Conservation (phyloP, 2,888 invertebrate species). For the Elmis aenea region DNA sequence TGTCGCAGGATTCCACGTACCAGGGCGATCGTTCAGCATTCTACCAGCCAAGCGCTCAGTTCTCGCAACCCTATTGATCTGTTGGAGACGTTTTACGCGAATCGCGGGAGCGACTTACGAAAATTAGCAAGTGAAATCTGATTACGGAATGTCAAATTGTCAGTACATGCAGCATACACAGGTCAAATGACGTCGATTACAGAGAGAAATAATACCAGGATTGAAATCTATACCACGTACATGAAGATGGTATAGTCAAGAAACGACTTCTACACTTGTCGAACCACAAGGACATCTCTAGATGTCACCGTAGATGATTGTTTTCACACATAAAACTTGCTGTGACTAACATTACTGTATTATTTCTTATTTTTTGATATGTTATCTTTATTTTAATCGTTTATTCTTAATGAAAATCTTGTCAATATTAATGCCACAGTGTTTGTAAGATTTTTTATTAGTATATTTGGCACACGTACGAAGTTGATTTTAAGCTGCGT, state of each 20-base stretch:
- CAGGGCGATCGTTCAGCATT: constrained; percentile 52
- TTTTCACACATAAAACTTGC: constrained; percentile 11
- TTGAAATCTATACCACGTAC: constrained; percentile 14
- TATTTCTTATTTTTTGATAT: constrained; percentile 19
- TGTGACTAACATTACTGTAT: constrained; percentile 14
- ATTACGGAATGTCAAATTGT: constrained; percentile 37
- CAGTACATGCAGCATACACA: constrained; percentile 37
- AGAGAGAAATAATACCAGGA: constrained; percentile 29
- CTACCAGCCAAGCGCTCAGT: constrained; percentile 59
- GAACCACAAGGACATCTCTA: constrained; percentile 8
- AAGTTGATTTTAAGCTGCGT: too few relatives aligned
- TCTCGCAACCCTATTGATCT: constrained; percentile 65
- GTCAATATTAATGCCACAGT: constrained; percentile 18
- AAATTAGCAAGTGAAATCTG: constrained; percentile 43
- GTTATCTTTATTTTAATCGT: constrained; percentile 16
- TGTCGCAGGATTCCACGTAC: constrained; percentile 73
- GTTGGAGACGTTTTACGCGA: constrained; percentile 34
- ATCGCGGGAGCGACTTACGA: constrained; percentile 42
- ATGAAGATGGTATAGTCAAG: constrained; percentile 9
- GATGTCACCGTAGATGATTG: constrained; percentile 14
- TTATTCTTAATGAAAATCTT: constrained; percentile 16
- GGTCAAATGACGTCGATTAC: constrained; percentile 32
- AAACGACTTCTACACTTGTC: constrained; percentile 15
- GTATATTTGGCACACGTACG: too few relatives aligned
- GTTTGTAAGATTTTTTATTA: constrained; percentile 2